Evolutionary conservation across 2,113 vertebrate species (phyloP).

Genomic region (Climacteris rufus): DNA sequence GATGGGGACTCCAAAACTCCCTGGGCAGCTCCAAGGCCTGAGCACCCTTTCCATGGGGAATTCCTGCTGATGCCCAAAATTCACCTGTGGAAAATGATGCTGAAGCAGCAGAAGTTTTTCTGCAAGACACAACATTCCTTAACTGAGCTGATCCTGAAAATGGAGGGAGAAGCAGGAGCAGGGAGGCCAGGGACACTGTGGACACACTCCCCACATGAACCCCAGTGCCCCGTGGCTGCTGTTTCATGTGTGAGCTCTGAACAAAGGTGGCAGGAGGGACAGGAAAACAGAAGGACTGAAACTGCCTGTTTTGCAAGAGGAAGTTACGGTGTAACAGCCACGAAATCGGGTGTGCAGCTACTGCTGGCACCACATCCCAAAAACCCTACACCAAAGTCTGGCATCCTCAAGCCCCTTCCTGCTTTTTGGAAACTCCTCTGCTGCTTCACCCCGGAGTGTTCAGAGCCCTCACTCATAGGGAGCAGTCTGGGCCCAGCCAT

Average conservation of each 20-base stretch:
- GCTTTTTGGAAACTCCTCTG: neutral
- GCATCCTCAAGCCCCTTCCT: neutral
- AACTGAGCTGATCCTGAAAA: neutral
- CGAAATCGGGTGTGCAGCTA: neutral
- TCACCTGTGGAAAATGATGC: neutral
- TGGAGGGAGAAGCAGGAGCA: rapidly evolving
- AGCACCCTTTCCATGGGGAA: rapidly evolving
- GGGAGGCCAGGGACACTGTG: neutral
- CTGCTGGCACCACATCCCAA: neutral
- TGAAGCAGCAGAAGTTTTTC: rapidly evolving
- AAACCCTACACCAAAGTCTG: neutral
- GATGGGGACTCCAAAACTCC: neutral
- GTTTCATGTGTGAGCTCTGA: neutral
- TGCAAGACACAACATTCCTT: neutral
- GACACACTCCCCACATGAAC: neutral
- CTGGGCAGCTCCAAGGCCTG: neutral
- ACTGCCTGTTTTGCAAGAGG: neutral
- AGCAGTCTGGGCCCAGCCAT: neutral
- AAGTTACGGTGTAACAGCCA: neutral
- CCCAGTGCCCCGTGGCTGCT: neutral
- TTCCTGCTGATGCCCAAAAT: neutral
- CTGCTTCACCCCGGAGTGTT: neutral
- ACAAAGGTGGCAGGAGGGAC: neutral
- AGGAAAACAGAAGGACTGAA: neutral
- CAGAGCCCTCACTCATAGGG: rapidly evolving